phyloP scores from a whole-genome alignment of 2,888 invertebrate genomes.

The Idaea biselata region DNA sequence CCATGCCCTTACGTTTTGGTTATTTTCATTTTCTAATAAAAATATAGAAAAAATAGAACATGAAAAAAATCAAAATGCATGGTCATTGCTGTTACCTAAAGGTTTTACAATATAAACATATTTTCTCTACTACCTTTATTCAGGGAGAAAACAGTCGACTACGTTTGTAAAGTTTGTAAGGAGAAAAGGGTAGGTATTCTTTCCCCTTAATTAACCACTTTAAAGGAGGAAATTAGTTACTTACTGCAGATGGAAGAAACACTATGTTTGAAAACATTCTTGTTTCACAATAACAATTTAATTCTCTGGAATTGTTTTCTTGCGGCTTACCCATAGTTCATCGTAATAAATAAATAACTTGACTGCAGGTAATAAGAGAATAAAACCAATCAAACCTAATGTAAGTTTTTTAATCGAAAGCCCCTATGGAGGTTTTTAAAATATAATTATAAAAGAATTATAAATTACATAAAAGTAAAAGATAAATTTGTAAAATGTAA shows the following conservation, averaged over 20 bases:
- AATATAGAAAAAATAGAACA: too few species aligned
- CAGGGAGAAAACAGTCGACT: too few species aligned
- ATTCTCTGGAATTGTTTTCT: conserved; percentile 57
- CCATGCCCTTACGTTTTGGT: too few species aligned
- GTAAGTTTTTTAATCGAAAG: conserved; percentile 74
- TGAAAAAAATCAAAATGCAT: too few species aligned
- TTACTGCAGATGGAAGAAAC: not conserved
- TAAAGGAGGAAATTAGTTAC: not conserved
- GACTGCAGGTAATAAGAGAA: conserved; percentile 66
- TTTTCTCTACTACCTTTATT: too few species aligned
- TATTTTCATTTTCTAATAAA: too few species aligned
- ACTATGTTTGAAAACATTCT: not conserved
- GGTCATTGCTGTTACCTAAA: too few species aligned
- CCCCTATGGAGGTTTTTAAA: conserved; percentile 80
- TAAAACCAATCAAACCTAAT: conserved; percentile 56
- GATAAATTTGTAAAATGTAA: conserved; percentile 78
- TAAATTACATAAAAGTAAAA: conserved; percentile 59
- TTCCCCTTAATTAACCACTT: too few species aligned
- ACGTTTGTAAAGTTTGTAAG: too few species aligned
- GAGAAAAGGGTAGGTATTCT: too few species aligned
- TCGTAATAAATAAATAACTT: conserved; percentile 51
- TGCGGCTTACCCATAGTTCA: conserved; percentile 65
- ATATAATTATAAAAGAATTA: conserved; percentile 55
- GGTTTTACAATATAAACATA: too few species aligned
- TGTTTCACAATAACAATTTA: not conserved